These are phyloP conservation scores for Chrysolina oricalcia DNA, from an alignment of 2,888 invertebrate species.

Conservation along the genomic window DNA sequence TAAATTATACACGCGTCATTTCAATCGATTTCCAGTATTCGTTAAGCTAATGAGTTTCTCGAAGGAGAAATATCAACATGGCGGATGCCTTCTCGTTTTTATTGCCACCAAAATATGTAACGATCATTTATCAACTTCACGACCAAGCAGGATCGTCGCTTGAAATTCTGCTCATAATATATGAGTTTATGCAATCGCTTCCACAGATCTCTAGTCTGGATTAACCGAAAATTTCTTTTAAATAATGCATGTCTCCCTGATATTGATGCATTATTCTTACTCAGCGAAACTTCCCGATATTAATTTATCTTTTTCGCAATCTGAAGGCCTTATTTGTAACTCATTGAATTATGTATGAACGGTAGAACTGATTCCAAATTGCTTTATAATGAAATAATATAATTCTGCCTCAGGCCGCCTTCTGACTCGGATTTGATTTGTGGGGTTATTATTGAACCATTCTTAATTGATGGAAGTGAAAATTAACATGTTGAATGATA, in stretches of 20 bases:
- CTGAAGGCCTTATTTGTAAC: conserved; percentile 51
- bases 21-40: background rate
- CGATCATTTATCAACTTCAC: conserved; percentile 20
- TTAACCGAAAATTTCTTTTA: conserved; percentile 23
- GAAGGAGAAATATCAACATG: background rate
- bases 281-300: conserved; percentile 51
- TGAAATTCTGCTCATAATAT: conserved; percentile 7
- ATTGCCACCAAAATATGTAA: conserved; percentile 1
- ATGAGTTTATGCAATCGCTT: conserved; percentile 21
- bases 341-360: conserved; percentile 56
- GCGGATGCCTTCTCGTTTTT: background rate
- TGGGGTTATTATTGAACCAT: conserved; percentile 22
- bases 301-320: conserved; percentile 55
- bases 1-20: background rate
- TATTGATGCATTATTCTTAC: conserved; percentile 49
- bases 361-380: conserved; percentile 56
- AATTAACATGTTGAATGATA: background rate
- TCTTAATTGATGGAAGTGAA: conserved; percentile 7
- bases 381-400: conserved; percentile 59
- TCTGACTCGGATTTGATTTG: conserved; percentile 13
- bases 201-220: background rate
- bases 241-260: conserved; percentile 25
- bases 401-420: conserved; percentile 50
- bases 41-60: conserved; percentile 9
- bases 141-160: background rate